Evolutionary conservation across 2,888 invertebrate species (phyloP).

Genomic region (Ochlodes sylvanus): DNA sequence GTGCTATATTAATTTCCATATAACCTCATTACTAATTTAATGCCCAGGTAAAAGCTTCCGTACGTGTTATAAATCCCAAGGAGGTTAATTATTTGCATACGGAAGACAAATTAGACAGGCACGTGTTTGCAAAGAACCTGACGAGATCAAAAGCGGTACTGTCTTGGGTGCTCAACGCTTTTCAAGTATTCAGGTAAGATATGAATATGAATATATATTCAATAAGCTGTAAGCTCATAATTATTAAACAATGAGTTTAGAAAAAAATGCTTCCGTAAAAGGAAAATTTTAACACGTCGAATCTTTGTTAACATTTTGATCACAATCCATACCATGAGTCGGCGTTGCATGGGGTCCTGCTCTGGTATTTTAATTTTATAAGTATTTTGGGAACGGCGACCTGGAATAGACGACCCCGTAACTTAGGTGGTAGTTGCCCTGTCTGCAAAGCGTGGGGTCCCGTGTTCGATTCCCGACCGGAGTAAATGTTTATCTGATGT

Average conservation of each 20-base stretch:
- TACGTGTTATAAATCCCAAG: conserved; percentile 95
- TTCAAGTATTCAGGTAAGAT: conserved; percentile 93
- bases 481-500: too few relatives aligned
- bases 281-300: too few relatives aligned
- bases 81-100: conserved; percentile 95
- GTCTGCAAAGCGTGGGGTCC: too few relatives aligned
- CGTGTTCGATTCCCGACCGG: too few relatives aligned
- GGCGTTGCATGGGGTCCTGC: too few relatives aligned
- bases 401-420: too few relatives aligned
- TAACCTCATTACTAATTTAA: neutral
- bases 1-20: conserved; percentile 10
- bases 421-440: too few relatives aligned
- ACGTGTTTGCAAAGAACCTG: conserved; percentile 95
- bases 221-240: neutral
- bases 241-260: neutral
- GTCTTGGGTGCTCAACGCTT: conserved; percentile 91
- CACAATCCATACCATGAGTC: too few relatives aligned
- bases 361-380: too few relatives aligned
- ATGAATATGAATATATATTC: neutral
- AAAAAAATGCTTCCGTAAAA: neutral
- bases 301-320: too few relatives aligned
- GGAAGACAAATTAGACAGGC: conserved; percentile 96
- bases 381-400: too few relatives aligned
- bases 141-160: conserved; percentile 93
- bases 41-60: conserved; percentile 86